Base-by-base conservation (phyloP, 2,113 vertebrate genomes). In the Barnardius zonarius region DNA sequence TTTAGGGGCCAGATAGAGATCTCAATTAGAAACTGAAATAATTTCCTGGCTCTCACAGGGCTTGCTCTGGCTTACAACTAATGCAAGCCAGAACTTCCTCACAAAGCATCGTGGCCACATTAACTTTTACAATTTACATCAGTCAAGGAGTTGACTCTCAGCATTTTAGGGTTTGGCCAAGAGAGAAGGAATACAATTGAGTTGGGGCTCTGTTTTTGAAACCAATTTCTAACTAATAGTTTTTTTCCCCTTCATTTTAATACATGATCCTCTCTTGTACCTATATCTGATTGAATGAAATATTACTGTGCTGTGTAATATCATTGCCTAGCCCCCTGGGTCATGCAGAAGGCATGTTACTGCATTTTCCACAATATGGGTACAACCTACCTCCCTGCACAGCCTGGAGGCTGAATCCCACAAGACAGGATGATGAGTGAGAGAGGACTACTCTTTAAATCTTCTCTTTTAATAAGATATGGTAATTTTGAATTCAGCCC, bases 11-110 rank as follows among this genome's bases (percentile, higher is more conserved):
- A 66, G 80, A 83, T 48, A 83, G 61, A 27, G 46, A 88, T 93
- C 88, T 93, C 72, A 88, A 37, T 91, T 93, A 91, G 67, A 80
- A 86, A 14, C 84, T 91, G 91, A 77, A 88, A 91, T 79, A 82
- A 67, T 91, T 94, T 83, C 63, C 81, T 88, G 81, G 76, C 87
- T 67, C 67, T 83, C 84, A 37, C 63, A 79, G 67, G 76, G 62
- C 62, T 94, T 86, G 17, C 30, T 35, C 55, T 86, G 55, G 23
- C 4, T 3, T 43, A 46, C 54, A 67, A 49, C 28, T 74, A 64
- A 62, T 31, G n/a, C 66, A 31, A 83, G 76, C 51, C 62, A 83
- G 62, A 69, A 78, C 62, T 88, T 78, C 51, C 43, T 69, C 85
- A 92, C 78, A 72, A 83, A 86, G 72, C 62, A 67, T 62, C 67